Percentiles rank a stretch among this genome's conserved stretches.
phyloP scores from a whole-genome alignment of 2,797 vertebrate species.

The Chromobotia macracanthus region DNA sequence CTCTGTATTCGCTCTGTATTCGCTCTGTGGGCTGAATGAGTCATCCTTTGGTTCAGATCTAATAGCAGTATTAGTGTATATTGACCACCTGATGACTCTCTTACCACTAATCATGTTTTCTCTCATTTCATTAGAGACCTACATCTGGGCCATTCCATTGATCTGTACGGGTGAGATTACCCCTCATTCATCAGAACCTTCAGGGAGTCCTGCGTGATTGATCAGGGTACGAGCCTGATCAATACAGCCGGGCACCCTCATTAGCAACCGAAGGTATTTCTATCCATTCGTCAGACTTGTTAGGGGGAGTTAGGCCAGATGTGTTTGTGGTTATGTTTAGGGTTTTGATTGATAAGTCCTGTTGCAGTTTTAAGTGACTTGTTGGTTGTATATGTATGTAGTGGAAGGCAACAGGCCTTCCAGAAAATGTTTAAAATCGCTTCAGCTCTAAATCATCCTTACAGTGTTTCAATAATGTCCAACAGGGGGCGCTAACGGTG shows the following conservation, averaged over 20 bases:
- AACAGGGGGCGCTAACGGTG: slow-evolving; percentile 44
- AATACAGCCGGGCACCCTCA: slow-evolving; percentile 39
- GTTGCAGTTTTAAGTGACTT: slow-evolving; percentile 1
- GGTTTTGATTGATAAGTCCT: not conserved
- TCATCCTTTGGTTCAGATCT: slow-evolving; percentile 10
- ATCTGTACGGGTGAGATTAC: slow-evolving; percentile 95
- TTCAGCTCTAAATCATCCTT: not conserved
- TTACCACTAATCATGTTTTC: slow-evolving; percentile 51
- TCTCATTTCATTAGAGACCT: slow-evolving; percentile 84
- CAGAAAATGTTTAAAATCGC: not conserved
- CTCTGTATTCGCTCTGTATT: not conserved
- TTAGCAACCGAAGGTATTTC: slow-evolving; percentile 43
- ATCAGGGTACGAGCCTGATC: slow-evolving; percentile 81
- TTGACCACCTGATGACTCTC: slow-evolving; percentile 62
- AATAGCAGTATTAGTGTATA: slow-evolving; percentile 51
- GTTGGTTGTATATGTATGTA: not conserved
- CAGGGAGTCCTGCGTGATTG: slow-evolving; percentile 83
- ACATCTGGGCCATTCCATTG: slow-evolving; percentile 87
- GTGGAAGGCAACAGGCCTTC: not conserved
- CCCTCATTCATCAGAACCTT: slow-evolving; percentile 86
- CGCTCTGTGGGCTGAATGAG: not conserved
- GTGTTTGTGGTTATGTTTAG: not conserved
- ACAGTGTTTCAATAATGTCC: not conserved
- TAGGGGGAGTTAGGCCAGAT: not conserved
- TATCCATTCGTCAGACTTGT: slow-evolving; percentile 39